Conservation (phyloP, 53 echinoderm and acorn worm genomes). For the Stichopus horrens region DNA sequence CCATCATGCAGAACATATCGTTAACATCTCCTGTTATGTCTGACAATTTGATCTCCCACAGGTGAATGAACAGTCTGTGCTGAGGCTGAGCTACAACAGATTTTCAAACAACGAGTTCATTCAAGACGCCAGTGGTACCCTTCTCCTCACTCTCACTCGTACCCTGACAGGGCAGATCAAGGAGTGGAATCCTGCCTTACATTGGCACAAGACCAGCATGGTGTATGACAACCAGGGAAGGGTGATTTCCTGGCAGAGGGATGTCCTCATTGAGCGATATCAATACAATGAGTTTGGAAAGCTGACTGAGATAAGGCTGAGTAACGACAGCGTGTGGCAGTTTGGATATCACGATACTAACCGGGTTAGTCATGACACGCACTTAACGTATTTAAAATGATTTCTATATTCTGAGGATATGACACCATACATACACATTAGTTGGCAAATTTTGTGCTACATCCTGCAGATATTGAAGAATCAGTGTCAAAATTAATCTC, state of each 20-base stretch:
- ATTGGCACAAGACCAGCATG: conserved; percentile 69
- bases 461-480: no score
- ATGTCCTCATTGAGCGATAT: conserved; percentile 73
- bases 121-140: conserved; percentile 59
- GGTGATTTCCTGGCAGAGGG: conserved; percentile 78
- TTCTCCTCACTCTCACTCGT: conserved; percentile 73
- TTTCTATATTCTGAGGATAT: no score
- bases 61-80: conserved; percentile 79
- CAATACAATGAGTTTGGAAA: conserved; percentile 71
- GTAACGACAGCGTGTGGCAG: conserved; percentile 69
- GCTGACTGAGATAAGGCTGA: conserved; percentile 57
- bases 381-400: no score
- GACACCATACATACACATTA: no score
- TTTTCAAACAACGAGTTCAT: conserved; percentile 69
- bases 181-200: conserved; percentile 67
- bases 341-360: conserved; percentile 66
- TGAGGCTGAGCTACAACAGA: conserved; percentile 87
- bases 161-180: conserved; percentile 66
- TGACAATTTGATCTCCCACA: conserved; percentile 21
- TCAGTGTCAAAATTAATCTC: no score
- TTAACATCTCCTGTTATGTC: neutral
- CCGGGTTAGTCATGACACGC: conserved; percentile 52
- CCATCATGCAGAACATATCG: neutral
- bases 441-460: no score
- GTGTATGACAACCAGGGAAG: conserved; percentile 81